Base-by-base conservation (phyloP, 2,113 vertebrate genomes). In the Oceanodroma tethys region DNA sequence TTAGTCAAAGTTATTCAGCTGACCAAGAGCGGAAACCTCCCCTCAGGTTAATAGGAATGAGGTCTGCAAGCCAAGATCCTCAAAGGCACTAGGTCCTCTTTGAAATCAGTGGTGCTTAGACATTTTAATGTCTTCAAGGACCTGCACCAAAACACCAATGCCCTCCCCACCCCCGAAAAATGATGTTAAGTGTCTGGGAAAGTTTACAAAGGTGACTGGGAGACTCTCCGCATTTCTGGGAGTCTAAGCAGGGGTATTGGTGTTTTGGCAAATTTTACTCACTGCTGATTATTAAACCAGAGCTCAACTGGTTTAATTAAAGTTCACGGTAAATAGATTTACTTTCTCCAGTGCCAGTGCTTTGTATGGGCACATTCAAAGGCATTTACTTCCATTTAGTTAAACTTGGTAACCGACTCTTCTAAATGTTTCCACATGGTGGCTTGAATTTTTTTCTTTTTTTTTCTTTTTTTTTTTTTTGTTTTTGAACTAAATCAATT, bases 371-470 rank as follows among this genome's bases (percentile, higher is more conserved):
- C 73, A 91, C 32, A 81, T 60, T 91, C 75, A 75, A 91, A 97
- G 75, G 42, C 48, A 82, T 94, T 95, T 81, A 92, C 81, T 79
- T 89, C 91, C 62, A 89, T 94, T 94, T 93, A 82, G 78, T 90
- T 95, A 84, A 95, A 91, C 91, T 95, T 85, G 13, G 29, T 95
- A 93, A 95, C 84, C 53, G 66, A 85, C 43, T 96, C 52, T 94
- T 96, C 78, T 96, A 96, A 97, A 93, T 96, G 91, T 80, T 97
- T 96, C 96, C 97, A 97, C 89, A 97, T 96, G 95, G 84, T 85
- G 26, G 76, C 62, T 92, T 82, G 83, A 70, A 65, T 15, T 47
- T 55, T 72, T 58, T 70, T 11, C 38, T 55, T 72, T 43, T 70
- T 21, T 62, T 81, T 81, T 81, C 82, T 88, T 43, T 16, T 43